Evolutionary conservation across 1,140 invertebrate species (phyloP).

Genomic region (Frieseomelitta varia): DNA sequence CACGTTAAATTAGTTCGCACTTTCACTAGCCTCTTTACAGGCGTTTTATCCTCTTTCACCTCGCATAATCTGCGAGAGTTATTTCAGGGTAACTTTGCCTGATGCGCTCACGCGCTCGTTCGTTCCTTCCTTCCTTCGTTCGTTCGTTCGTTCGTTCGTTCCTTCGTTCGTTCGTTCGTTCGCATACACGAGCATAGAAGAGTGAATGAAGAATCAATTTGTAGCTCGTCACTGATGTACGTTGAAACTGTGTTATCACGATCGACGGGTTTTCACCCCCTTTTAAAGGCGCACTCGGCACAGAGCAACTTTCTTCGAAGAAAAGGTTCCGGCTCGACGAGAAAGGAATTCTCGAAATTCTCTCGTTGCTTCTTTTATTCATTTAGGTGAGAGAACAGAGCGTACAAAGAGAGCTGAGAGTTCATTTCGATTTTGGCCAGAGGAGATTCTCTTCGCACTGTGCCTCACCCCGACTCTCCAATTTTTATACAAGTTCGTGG

Average conservation of each 20-base stretch:
- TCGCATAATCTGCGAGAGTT: conserved; percentile 52
- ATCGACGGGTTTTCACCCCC: conserved; percentile 22
- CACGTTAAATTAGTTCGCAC: conserved; percentile 48
- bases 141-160: background rate
- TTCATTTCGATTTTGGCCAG: too few relatives aligned
- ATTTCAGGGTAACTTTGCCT: conserved; percentile 51
- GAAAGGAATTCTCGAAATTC: background rate
- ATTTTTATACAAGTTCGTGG: too few relatives aligned
- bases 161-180: background rate
- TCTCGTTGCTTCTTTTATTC: accelerated
- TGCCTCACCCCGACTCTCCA: too few relatives aligned
- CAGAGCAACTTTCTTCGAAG: conserved; percentile 14
- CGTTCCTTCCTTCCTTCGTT: background rate
- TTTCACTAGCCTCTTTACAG: conserved; percentile 52
- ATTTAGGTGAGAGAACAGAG: background rate
- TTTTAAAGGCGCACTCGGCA: conserved; percentile 16
- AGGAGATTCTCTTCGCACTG: too few relatives aligned
- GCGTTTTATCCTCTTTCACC: conserved; percentile 53
- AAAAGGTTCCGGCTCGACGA: background rate
- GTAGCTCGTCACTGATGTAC: conserved; percentile 35
- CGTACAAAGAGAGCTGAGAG: too few relatives aligned
- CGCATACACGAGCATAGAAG: conserved; percentile 21
- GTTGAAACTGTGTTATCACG: conserved; percentile 47
- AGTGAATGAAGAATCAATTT: conserved; percentile 51
- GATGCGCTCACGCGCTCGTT: background rate